Percentiles rank a stretch among this genome's conserved stretches.
These are phyloP conservation scores for Chloromyia formosa DNA, from an alignment of 2,888 invertebrate genomes.

Conservation along the genomic window DNA sequence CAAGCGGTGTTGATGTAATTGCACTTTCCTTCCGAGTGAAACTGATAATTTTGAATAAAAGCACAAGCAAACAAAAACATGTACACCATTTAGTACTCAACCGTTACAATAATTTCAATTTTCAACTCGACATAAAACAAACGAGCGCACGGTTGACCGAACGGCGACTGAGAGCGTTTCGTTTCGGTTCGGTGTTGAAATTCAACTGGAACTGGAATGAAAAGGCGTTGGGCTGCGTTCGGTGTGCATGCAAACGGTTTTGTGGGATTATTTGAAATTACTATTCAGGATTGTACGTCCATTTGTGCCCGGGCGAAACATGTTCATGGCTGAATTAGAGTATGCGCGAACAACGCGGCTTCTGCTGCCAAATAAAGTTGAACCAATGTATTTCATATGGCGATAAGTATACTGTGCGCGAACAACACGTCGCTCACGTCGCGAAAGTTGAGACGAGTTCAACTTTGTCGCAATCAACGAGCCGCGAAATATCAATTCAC, in stretches of 20 bases:
- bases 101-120: slow-evolving; percentile 41
- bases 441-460: too few species aligned
- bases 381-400: too few species aligned
- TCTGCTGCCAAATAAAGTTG: too few species aligned
- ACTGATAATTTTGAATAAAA: neutral
- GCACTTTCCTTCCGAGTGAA: neutral
- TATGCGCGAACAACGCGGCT: too few species aligned
- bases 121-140: neutral
- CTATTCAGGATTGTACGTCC: too few species aligned
- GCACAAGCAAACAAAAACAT: slow-evolving; percentile 23
- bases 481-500: too few species aligned
- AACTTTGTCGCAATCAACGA: too few species aligned
- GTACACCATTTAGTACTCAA: neutral
- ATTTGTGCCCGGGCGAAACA: too few species aligned
- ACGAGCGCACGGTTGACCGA: neutral
- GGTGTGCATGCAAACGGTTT: neutral
- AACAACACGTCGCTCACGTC: too few species aligned
- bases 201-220: neutral
- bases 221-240: neutral
- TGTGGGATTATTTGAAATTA: too few species aligned
- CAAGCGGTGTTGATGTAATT: neutral
- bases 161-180: neutral
- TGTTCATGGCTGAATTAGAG: too few species aligned
- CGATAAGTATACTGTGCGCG: too few species aligned
- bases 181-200: neutral